A percentile compares a stretch with the other conserved stretches of the same genome.
phyloP scores from a whole-genome alignment of 2,888 invertebrate species.

The Serrognathus titanus region DNA sequence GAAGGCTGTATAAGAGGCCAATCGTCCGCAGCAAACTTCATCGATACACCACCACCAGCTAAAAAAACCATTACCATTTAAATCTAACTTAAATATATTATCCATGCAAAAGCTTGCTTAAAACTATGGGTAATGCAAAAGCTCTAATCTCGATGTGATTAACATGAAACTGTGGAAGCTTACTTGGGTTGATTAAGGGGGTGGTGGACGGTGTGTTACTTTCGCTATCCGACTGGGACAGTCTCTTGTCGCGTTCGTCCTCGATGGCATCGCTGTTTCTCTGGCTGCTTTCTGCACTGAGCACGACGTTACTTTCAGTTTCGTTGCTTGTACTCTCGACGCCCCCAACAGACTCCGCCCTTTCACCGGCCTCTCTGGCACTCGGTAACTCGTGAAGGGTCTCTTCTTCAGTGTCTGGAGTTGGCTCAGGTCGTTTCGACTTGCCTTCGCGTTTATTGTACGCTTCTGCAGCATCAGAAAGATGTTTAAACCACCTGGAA shows the following conservation, averaged over 20 bases:
- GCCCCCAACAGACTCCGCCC: conserved; percentile 33
- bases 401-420: conserved; percentile 39
- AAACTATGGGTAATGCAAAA: neutral
- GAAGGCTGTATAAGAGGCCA: conserved; percentile 66
- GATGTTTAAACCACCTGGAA: conserved; percentile 69
- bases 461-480: conserved; percentile 68
- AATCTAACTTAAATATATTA: neutral
- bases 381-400: conserved; percentile 35
- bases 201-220: neutral
- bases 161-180: neutral
- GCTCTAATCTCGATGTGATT: no score
- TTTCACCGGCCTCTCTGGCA: conserved; percentile 33
- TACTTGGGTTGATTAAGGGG: conserved; percentile 6
- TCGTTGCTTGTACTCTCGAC: conserved; percentile 22
- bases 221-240: conserved; percentile 25
- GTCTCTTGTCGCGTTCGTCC: conserved; percentile 34
- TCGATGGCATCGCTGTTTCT: conserved; percentile 29
- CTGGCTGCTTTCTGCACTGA: conserved; percentile 26
- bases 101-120: neutral
- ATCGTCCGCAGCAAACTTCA: conserved; percentile 58
- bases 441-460: conserved; percentile 53
- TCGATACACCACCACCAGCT: conserved; percentile 49
- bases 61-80: conserved; percentile 15
- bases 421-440: conserved; percentile 33
- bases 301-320: conserved; percentile 15